Conservation (phyloP, 2,888 invertebrate species). For the Frankliniella fusca region DNA sequence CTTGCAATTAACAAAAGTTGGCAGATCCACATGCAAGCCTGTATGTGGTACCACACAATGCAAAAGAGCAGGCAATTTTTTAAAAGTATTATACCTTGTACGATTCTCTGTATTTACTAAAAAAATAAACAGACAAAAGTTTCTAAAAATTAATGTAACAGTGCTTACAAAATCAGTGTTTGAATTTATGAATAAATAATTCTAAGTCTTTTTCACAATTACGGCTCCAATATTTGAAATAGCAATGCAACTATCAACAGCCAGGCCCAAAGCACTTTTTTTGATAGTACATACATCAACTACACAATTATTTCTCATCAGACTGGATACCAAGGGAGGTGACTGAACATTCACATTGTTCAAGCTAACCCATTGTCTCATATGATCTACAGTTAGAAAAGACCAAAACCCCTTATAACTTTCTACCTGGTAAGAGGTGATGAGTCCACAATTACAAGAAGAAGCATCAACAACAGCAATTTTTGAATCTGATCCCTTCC, state of each 20-base stretch:
- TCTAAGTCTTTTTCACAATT: background rate
- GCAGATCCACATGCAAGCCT: no score
- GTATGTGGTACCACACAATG: no score
- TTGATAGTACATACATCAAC: conserved; percentile 28
- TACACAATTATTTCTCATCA: conserved; percentile 21
- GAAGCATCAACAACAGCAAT: background rate
- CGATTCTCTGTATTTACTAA: no score
- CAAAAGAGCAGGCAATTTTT: no score
- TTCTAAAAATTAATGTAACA: no score
- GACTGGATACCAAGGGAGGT: conserved; percentile 17
- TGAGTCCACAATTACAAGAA: conserved; percentile 31
- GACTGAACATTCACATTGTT: conserved; percentile 11
- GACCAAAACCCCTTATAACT: background rate
- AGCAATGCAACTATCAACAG: background rate
- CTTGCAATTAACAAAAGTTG: no score
- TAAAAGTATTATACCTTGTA: no score
- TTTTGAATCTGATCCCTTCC: conserved; percentile 25
- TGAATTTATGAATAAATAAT: background rate
- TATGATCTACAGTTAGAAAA: background rate
- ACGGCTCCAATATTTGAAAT: background rate
- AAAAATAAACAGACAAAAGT: no score
- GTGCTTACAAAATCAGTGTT: background rate
- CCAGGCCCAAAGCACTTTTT: background rate
- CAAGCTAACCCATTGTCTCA: background rate
- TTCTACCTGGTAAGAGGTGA: background rate